Percentiles rank a stretch among this genome's conserved stretches.
These are phyloP conservation scores for Gallinago paraguaiae DNA, from an alignment of 2,113 vertebrate species.

Conservation along the genomic window DNA sequence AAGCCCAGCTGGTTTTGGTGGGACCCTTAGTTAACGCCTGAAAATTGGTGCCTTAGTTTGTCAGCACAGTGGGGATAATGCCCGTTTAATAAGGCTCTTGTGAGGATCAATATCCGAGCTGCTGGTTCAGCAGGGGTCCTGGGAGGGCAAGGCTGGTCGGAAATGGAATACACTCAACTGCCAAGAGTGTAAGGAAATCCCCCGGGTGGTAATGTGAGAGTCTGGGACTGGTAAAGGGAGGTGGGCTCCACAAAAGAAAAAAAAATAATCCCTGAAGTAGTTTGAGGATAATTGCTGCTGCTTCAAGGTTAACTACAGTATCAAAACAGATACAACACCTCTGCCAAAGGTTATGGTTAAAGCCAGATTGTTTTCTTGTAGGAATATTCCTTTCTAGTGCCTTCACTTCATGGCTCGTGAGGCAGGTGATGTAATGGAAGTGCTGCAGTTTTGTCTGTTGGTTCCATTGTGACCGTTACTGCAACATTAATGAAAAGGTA, in stretches of 20 bases:
- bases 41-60: background rate
- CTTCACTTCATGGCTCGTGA: background rate
- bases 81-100: background rate
- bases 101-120: background rate
- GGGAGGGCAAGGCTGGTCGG: background rate
- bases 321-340: background rate
- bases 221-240: background rate
- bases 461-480: conserved; percentile 13
- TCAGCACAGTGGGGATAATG: background rate
- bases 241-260: background rate
- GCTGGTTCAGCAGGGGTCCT: background rate
- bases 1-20: background rate
- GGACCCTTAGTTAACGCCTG: background rate
- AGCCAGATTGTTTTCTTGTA: background rate
- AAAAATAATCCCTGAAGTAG: background rate
- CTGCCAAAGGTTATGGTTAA: background rate
- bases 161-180: background rate
- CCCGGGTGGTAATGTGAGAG: background rate
- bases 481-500: conserved; percentile 52
- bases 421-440: background rate
- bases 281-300: background rate
- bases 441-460: background rate
- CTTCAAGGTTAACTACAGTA: background rate
- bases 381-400: background rate
- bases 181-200: background rate